Percentiles rank a stretch among this genome's conserved stretches.
These are phyloP conservation scores for Agrotis segetum DNA, from an alignment of 2,888 invertebrate species.

Conservation along the genomic window DNA sequence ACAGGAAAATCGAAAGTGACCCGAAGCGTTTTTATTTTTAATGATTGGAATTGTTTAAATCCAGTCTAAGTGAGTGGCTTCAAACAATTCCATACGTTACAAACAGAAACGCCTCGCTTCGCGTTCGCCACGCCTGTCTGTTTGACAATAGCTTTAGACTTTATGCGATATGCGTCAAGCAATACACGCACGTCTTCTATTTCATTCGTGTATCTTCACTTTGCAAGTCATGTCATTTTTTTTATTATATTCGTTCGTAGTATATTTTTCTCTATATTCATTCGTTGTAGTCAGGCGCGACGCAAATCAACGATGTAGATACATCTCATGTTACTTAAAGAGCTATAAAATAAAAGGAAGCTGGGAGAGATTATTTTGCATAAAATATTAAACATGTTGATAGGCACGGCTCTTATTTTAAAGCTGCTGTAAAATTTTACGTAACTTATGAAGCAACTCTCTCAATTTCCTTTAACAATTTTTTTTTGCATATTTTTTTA, in stretches of 20 bases:
- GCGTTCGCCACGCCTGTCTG: no score
- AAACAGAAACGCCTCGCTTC: no score
- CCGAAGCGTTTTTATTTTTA: no score
- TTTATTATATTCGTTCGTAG: no score
- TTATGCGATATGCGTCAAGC: no score
- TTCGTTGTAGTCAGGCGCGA: neutral
- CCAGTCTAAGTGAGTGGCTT: no score
- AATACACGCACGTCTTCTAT: neutral
- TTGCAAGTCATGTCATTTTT: neutral
- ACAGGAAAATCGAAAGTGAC: no score
- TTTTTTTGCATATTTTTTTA: slow-evolving; percentile 11
- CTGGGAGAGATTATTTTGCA: neutral
- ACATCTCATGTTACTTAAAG: neutral
- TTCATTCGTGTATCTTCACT: neutral
- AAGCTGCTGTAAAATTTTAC: slow-evolving; percentile 8
- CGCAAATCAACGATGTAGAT: neutral
- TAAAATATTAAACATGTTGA: neutral
- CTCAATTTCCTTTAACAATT: neutral
- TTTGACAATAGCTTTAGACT: no score
- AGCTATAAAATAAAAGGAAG: neutral
- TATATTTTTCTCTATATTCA: neutral
- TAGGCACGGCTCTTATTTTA: neutral
- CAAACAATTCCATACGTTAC: no score
- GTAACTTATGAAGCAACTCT: slow-evolving; percentile 11
- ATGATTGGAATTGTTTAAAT: no score